Conservation (phyloP, 1,140 invertebrate species). For the Drosophila ogumai region DNA sequence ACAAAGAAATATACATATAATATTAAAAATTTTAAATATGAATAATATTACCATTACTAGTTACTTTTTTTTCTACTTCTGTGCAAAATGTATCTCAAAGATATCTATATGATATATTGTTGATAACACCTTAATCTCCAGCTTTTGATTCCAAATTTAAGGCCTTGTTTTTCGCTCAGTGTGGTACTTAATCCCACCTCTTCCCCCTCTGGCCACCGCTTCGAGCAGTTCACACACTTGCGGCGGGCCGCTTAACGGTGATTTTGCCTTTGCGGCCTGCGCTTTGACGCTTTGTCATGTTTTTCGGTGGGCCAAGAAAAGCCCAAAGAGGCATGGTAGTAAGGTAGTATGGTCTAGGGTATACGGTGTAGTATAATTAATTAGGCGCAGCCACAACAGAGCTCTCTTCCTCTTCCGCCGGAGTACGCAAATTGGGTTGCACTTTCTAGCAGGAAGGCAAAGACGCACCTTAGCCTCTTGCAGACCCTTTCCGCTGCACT, state of each 20-base stretch:
- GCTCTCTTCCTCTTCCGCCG: constrained; percentile 31
- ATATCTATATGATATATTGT: no score
- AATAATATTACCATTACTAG: no score
- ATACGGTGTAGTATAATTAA: constrained; percentile 48
- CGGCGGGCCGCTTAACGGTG: constrained; percentile 39
- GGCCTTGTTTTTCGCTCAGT: neutral
- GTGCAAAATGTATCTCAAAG: neutral
- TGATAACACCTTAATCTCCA: neutral
- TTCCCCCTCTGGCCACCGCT: neutral
- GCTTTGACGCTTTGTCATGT: constrained; percentile 46
- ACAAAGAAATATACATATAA: no score
- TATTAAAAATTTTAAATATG: no score
- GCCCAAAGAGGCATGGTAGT: neutral
- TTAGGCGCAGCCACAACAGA: constrained; percentile 34
- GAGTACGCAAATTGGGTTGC: constrained; percentile 54
- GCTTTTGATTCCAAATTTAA: no score
- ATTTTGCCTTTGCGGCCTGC: constrained; percentile 48
- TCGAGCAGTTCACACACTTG: constrained; percentile 43
- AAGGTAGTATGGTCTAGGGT: neutral
- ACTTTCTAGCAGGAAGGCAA: constrained; percentile 49
- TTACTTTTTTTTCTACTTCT: neutral
- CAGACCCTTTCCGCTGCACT: constrained; percentile 32
- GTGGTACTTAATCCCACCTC: constrained; percentile 2
- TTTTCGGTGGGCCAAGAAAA: constrained; percentile 30
- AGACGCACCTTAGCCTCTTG: constrained; percentile 23